phyloP scores from a whole-genome alignment of 2,888 invertebrate species.

The Aphodius sticticus region DNA sequence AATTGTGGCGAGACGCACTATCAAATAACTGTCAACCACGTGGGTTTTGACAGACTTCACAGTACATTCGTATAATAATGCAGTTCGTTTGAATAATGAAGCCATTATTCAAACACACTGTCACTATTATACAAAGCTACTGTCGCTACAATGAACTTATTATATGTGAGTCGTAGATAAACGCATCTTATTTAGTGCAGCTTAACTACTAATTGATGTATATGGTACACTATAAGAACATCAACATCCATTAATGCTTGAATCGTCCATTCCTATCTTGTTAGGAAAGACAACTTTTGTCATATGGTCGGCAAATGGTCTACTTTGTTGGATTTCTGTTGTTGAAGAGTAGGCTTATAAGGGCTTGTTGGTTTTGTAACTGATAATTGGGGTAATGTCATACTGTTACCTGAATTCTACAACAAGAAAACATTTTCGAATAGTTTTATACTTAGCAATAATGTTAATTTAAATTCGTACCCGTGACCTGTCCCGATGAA shows the following conservation, averaged over 20 bases:
- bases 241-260: not conserved
- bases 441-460: not conserved
- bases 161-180: too few relatives aligned
- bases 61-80: too few relatives aligned
- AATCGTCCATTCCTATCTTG: slow-evolving; percentile 26
- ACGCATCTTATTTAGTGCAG: not conserved
- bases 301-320: slow-evolving; percentile 81
- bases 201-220: not conserved
- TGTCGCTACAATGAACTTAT: too few relatives aligned
- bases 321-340: slow-evolving; percentile 59
- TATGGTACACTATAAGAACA: not conserved
- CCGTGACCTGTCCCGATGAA: slow-evolving; percentile 70
- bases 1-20: too few relatives aligned
- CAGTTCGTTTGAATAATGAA: too few relatives aligned
- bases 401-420: slow-evolving; percentile 65
- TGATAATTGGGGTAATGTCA: slow-evolving; percentile 73
- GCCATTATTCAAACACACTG: too few relatives aligned
- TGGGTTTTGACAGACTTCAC: too few relatives aligned
- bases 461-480: slow-evolving; percentile 55
- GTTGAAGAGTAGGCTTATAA: slow-evolving; percentile 53
- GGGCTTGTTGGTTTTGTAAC: slow-evolving; percentile 63
- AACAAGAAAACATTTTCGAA: slow-evolving; percentile 38
- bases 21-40: too few relatives aligned
- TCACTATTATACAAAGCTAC: too few relatives aligned
- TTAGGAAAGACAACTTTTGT: slow-evolving; percentile 60